Evolutionary conservation across 2,888 invertebrate species (phyloP).

Genomic region (Julus scanicus): DNA sequence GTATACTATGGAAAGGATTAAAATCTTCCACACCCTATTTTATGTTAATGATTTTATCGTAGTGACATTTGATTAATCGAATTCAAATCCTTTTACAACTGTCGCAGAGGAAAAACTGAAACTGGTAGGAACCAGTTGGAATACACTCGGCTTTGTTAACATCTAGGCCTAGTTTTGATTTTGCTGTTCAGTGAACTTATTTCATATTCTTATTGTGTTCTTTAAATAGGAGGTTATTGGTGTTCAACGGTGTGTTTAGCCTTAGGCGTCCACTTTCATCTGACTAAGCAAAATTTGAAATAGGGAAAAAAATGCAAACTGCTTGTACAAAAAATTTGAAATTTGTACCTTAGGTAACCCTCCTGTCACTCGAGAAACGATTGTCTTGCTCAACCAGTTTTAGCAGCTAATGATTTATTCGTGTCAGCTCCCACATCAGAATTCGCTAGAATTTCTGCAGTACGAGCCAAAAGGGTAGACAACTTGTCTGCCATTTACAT

Average conservation of each 20-base stretch:
- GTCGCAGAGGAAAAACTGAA: neutral
- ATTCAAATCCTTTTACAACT: slow-evolving; percentile 10
- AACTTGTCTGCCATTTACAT: slow-evolving; percentile 8
- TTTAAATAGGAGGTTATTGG: slow-evolving; percentile 27
- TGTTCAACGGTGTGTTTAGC: neutral
- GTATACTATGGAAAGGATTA: neutral
- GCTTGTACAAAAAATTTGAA: neutral
- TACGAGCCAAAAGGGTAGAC: neutral
- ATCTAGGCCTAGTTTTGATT: neutral
- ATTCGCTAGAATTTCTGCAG: neutral
- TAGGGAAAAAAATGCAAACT: neutral
- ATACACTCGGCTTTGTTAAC: neutral
- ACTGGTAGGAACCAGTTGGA: neutral
- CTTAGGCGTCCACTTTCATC: neutral
- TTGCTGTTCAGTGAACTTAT: slow-evolving; percentile 29
- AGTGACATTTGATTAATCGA: neutral
- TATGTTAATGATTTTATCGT: neutral
- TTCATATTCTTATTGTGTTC: slow-evolving; percentile 43
- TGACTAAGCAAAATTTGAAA: neutral
- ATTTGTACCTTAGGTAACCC: neutral
- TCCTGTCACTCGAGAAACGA: neutral
- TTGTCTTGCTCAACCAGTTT: slow-evolving; percentile 37
- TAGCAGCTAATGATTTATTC: neutral
- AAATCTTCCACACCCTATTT: neutral
- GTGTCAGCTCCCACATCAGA: neutral